Conservation (phyloP, 2,888 invertebrate species). For the Sialis lutaria region DNA sequence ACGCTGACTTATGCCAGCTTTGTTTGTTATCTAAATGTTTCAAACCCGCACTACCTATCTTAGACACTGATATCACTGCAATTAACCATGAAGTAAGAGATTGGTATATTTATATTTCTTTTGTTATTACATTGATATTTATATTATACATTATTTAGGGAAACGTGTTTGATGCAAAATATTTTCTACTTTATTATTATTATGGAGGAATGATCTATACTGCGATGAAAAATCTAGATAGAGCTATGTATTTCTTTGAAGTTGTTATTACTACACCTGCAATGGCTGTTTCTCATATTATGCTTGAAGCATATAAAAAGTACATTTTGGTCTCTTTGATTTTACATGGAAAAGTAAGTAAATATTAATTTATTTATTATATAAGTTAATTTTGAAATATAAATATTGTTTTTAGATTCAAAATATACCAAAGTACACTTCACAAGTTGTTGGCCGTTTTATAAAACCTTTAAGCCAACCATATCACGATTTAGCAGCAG, state of each 20-base stretch:
- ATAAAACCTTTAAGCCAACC: slow-evolving; percentile 71
- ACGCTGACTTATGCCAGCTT: slow-evolving; percentile 83
- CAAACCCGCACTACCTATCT: slow-evolving; percentile 74
- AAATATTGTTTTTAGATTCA: slow-evolving; percentile 26
- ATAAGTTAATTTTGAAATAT: neutral
- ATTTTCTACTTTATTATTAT: slow-evolving; percentile 87
- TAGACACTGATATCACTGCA: slow-evolving; percentile 82
- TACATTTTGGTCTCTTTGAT: slow-evolving; percentile 84
- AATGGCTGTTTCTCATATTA: slow-evolving; percentile 86
- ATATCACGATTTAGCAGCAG: slow-evolving; percentile 74
- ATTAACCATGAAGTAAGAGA: slow-evolving; percentile 63
- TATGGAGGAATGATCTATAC: slow-evolving; percentile 97
- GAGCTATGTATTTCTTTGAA: slow-evolving; percentile 90
- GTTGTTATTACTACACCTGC: slow-evolving; percentile 92
- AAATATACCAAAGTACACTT: slow-evolving; percentile 75
- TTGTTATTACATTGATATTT: neutral
- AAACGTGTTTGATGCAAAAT: slow-evolving; percentile 68
- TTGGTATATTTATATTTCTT: neutral
- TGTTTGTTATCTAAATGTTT: slow-evolving; percentile 83
- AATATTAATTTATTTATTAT: neutral
- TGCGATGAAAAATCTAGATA: slow-evolving; percentile 79
- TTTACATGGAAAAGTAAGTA: slow-evolving; percentile 68
- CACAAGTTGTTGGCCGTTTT: slow-evolving; percentile 73
- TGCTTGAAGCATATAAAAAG: slow-evolving; percentile 96
- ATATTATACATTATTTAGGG: slow-evolving; percentile 27